Base-by-base conservation (phyloP, 2,113 vertebrate genomes). In the Sclerurus mexicanus region DNA sequence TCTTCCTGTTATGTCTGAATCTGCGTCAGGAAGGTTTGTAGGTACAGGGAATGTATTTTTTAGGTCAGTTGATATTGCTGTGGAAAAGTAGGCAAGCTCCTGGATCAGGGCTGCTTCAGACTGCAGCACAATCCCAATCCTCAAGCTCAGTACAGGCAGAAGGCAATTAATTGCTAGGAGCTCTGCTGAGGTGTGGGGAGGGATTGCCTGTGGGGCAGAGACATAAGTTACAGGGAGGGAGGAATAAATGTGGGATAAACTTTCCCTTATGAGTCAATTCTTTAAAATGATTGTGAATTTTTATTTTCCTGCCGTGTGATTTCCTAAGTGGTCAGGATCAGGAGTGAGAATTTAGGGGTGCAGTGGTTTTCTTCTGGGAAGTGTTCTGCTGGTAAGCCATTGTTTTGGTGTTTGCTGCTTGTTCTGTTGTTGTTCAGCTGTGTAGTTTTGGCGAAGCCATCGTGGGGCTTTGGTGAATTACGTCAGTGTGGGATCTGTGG, bases 1-100 rank as follows among this genome's bases (percentile, higher is more conserved):
- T 63, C 47, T 21, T 2, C 1, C 27, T 8, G 5, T 55, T 0
- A 0, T 42, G 19, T 76, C 25, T 73, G 24, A 60, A 5, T 84
- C 20, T 35, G 27, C 10, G 2, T 75, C 35, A 66, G 40, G 35
- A 86, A 53, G 27, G 40, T 31, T 60, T 82, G 14, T 83, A 49
- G 46, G 42, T 90, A 31, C 7, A 47, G 24, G 21, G 73, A 7
- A 22, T 47, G 18, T 40, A 4, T 78, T 50, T 74, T 89, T 58
- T 55, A 78, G 46, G 24, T 87, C 3, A 2, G 22, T 31, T 92
- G 72, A 18, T 18, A 27, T 30, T 53, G 37, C 72, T 83, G 31
- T 72, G 60, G 20, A 63, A 50, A 73, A 72, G 49, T 9, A 85
- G 75, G 44, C 19, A 62, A 53, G 63, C n/a, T 79, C 76, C 33